Conservation (phyloP, 30 jellyfish, hydroid and myxozoan species). For the Phacellophora camtschatica region DNA sequence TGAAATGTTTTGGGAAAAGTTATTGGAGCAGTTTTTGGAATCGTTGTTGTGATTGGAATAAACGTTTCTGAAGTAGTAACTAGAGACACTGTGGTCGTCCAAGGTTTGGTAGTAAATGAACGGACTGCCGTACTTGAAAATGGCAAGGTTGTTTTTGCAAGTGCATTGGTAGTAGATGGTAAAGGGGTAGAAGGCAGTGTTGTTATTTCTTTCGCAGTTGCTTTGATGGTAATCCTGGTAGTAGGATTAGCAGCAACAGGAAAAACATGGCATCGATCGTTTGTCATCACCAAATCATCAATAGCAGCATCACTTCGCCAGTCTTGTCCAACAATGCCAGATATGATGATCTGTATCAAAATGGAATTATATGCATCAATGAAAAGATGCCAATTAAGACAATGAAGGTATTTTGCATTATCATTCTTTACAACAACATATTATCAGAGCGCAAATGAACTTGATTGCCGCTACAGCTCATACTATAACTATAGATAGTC, state of each 20-base stretch:
- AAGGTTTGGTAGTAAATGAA: neutral
- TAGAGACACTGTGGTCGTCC: neutral
- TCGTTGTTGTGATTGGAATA: neutral
- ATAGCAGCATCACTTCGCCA: slow-evolving; percentile 69
- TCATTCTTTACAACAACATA: neutral
- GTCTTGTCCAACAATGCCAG: slow-evolving; percentile 52
- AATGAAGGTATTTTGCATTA: neutral
- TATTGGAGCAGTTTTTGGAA: neutral
- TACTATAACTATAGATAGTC: no score
- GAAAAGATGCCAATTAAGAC: neutral
- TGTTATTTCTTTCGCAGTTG: neutral
- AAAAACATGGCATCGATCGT: slow-evolving; percentile 1
- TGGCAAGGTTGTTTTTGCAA: neutral
- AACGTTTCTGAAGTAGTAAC: no score
- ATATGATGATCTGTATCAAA: slow-evolving; percentile 28
- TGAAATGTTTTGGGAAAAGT: neutral
- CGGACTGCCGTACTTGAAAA: neutral
- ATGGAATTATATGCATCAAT: neutral
- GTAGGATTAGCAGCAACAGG: slow-evolving; percentile 47
- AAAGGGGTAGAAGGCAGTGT: neutral
- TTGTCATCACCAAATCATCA: slow-evolving; percentile 35
- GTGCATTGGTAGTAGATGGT: neutral
- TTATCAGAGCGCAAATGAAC: neutral
- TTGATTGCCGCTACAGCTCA: neutral
- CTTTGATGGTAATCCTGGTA: neutral